Percentiles rank a stretch among this genome's conserved stretches.
These are phyloP conservation scores for Apodemia duryi DNA, from an alignment of 2,888 invertebrate genomes.

Conservation along the genomic window DNA sequence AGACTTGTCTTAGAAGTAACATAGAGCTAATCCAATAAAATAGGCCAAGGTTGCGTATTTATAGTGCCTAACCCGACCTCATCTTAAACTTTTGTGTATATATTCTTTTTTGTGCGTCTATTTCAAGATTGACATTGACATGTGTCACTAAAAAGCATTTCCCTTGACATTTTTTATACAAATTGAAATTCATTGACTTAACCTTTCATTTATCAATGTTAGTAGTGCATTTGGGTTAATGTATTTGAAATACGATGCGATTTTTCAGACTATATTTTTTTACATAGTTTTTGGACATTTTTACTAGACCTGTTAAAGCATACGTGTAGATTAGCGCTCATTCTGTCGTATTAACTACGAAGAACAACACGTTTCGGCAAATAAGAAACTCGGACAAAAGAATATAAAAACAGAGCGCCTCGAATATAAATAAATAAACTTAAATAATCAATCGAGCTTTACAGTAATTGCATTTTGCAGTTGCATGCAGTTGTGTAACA, in stretches of 20 bases:
- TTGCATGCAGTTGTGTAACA: too few relatives aligned
- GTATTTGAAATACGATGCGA: not conserved
- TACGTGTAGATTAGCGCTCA: too few relatives aligned
- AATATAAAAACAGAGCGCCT: too few relatives aligned
- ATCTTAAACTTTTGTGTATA: slow-evolving; percentile 9
- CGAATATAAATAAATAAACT: too few relatives aligned
- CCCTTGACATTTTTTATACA: slow-evolving; percentile 8
- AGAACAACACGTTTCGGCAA: too few relatives aligned
- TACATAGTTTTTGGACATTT: not conserved
- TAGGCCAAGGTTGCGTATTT: slow-evolving; percentile 12
- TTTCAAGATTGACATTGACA: slow-evolving; percentile 12
- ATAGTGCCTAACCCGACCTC: slow-evolving; percentile 10
- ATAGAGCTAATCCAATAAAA: slow-evolving; percentile 9
- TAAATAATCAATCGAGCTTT: too few relatives aligned
- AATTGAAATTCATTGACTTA: slow-evolving; percentile 1
- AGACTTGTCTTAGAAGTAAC: slow-evolving; percentile 7
- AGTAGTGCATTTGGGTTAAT: not conserved
- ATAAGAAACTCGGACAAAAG: too few relatives aligned
- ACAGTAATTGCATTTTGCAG: too few relatives aligned
- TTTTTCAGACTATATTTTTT: too few relatives aligned
- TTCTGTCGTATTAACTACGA: too few relatives aligned
- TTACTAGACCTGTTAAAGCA: too few relatives aligned
- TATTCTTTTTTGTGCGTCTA: slow-evolving; percentile 14
- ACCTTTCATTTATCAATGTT: not conserved
- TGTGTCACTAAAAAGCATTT: slow-evolving; percentile 12